Conservation (phyloP, 2,113 vertebrate genomes). For the Thinocorus orbignyianus region DNA sequence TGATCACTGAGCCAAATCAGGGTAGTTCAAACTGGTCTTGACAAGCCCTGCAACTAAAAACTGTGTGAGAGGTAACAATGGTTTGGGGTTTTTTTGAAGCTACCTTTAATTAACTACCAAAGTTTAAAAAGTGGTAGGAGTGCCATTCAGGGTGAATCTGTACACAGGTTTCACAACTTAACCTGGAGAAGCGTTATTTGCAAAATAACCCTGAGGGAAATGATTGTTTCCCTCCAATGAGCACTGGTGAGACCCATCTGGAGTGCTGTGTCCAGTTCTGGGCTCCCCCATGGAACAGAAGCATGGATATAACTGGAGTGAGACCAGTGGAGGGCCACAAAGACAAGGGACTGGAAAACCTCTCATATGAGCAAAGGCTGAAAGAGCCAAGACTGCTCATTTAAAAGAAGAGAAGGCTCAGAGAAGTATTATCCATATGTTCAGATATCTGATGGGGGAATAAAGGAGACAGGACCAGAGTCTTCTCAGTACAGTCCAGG, state of each 20-base stretch:
- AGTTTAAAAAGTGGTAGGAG: rapidly evolving
- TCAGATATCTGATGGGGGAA: neutral
- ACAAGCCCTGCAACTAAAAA: neutral
- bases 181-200: neutral
- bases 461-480: neutral
- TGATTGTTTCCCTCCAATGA: rapidly evolving
- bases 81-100: neutral
- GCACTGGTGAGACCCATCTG: neutral
- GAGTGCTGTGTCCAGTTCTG: neutral
- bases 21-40: neutral
- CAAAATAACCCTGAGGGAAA: neutral
- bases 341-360: neutral
- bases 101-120: neutral
- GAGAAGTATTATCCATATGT: neutral
- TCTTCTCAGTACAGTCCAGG: neutral
- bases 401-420: neutral
- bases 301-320: neutral
- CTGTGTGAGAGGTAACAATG: neutral
- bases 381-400: neutral
- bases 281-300: neutral
- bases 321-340: neutral
- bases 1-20: neutral
- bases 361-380: neutral
- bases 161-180: neutral
- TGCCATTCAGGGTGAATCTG: neutral